These are phyloP conservation scores for Listronotus bonariensis DNA, from an alignment of 1,140 invertebrate genomes.

Conservation along the genomic window DNA sequence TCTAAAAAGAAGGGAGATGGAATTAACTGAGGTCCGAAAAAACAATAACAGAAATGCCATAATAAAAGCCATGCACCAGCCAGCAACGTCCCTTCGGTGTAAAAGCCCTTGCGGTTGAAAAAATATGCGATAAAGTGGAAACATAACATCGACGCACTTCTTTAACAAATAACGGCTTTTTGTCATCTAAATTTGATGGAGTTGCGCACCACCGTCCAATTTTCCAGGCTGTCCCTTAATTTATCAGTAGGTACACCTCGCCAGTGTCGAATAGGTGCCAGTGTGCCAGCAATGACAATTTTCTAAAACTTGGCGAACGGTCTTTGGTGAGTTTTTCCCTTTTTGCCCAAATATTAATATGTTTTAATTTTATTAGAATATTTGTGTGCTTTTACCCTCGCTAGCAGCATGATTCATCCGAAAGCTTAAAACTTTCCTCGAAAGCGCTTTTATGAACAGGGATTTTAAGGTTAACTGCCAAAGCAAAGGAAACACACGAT, in stretches of 20 bases:
- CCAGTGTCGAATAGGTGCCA: constrained; percentile 56
- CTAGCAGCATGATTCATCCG: background rate
- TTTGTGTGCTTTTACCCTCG: constrained; percentile 3
- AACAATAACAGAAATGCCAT: constrained; percentile 8
- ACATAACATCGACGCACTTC: constrained; percentile 45
- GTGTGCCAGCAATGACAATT: constrained; percentile 55
- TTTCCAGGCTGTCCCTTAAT: constrained; percentile 53
- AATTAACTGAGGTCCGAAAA: background rate
- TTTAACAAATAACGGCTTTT: constrained; percentile 56
- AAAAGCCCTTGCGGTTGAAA: constrained; percentile 26
- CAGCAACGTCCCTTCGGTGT: constrained; percentile 6
- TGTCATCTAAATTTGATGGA: constrained; percentile 56
- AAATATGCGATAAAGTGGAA: constrained; percentile 36
- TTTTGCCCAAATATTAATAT: background rate
- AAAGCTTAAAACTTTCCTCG: background rate
- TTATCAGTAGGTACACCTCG: constrained; percentile 57
- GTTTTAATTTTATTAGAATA: background rate
- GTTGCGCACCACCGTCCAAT: constrained; percentile 53
- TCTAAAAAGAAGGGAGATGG: background rate
- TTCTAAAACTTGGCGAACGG: constrained; percentile 53
- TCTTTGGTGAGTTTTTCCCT: constrained; percentile 52
- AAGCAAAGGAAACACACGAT: background rate
- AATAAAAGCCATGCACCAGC: constrained; percentile 10
- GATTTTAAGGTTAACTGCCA: constrained; percentile 22
- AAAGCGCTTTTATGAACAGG: constrained; percentile 2